Percentiles rank a stretch among this genome's conserved stretches.
phyloP scores from a whole-genome alignment of 30 jellyfish, hydroid and myxozoan species.

The Hydra vulgaris region DNA sequence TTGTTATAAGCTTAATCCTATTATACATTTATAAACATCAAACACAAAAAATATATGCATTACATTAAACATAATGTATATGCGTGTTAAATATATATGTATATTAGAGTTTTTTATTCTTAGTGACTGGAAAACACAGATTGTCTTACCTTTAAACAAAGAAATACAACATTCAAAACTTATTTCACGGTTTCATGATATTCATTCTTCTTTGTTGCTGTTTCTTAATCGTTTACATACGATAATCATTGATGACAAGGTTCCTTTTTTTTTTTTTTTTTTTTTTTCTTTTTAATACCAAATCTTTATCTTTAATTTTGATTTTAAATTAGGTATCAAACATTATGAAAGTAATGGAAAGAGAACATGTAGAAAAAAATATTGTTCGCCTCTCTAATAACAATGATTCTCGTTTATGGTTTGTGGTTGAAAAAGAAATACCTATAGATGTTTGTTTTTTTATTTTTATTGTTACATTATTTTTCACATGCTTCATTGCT shows the following conservation, averaged over 20 bases:
- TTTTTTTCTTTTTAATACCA: too few species aligned
- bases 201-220: constrained; percentile 68
- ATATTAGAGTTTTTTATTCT: background rate
- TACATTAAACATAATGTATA: too few species aligned
- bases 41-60: too few species aligned
- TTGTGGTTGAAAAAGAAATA: constrained; percentile 53
- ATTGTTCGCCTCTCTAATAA: constrained; percentile 49
- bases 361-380: constrained; percentile 7
- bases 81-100: too few species aligned
- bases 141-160: constrained; percentile 50
- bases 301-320: too few species aligned
- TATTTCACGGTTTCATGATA: constrained; percentile 46
- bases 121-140: constrained; percentile 71
- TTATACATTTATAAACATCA: too few species aligned
- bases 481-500: too few species aligned
- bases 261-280: background rate
- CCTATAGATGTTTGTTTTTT: constrained; percentile 37
- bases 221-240: constrained; percentile 67
- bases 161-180: constrained; percentile 33
- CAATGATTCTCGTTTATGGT: constrained; percentile 44
- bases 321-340: background rate
- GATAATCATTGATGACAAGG: constrained; percentile 66
- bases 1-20: too few species aligned
- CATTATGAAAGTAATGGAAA: constrained; percentile 35
- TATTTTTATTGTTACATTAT: background rate